These are phyloP conservation scores for Gymnocheta viridis DNA, from an alignment of 2,888 invertebrate genomes.

Conservation along the genomic window DNA sequence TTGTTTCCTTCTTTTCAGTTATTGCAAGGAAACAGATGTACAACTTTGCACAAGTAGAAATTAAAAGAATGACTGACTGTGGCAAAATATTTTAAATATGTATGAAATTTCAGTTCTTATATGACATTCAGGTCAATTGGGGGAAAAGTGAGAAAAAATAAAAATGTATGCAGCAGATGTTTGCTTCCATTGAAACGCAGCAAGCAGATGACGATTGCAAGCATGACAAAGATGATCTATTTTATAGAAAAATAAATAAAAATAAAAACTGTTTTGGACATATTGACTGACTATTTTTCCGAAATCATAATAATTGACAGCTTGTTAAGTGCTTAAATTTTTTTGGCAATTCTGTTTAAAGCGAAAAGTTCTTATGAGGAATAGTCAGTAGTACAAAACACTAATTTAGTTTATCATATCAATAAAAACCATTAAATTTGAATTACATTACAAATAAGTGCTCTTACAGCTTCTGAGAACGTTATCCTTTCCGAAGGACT, in stretches of 20 bases:
- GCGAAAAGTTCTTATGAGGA: too few species aligned
- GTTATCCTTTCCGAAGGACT: too few species aligned
- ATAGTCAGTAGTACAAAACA: too few species aligned
- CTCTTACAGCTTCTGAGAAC: too few species aligned
- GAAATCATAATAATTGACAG: conserved; percentile 5
- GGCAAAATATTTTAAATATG: conserved; percentile 38
- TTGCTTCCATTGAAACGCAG: neutral
- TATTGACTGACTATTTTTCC: neutral
- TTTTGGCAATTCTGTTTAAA: neutral
- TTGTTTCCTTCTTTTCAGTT: neutral
- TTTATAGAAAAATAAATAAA: neutral
- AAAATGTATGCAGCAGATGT: conserved; percentile 25
- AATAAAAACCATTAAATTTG: too few species aligned
- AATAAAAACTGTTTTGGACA: neutral
- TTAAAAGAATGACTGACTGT: neutral
- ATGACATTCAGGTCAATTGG: conserved; percentile 40
- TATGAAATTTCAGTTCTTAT: conserved; percentile 47
- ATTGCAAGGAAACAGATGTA: conserved; percentile 40
- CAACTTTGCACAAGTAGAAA: conserved; percentile 2
- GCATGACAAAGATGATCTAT: conserved; percentile 13
- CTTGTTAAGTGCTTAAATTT: neutral
- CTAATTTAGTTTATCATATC: too few species aligned
- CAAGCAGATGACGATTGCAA: conserved; percentile 1
- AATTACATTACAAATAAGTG: too few species aligned
- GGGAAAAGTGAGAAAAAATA: neutral